A percentile compares a stretch with the other conserved stretches of the same genome.
Conservation (phyloP, 2,797 vertebrate species). For the Melopsittacus undulatus region DNA sequence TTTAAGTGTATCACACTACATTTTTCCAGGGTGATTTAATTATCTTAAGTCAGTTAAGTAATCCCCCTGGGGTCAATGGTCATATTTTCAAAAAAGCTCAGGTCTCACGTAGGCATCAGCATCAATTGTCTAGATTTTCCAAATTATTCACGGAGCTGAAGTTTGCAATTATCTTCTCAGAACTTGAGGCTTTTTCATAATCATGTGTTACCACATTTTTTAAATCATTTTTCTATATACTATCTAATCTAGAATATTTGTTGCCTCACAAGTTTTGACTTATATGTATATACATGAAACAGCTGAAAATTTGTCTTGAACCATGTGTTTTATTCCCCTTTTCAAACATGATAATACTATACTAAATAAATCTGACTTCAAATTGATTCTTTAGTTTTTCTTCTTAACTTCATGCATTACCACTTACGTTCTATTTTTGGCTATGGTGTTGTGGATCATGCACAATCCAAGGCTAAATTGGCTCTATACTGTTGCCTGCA, state of each 20-base stretch:
- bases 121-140: not conserved
- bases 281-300: not conserved
- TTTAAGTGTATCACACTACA: not conserved
- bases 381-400: not conserved
- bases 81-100: not conserved
- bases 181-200: not conserved
- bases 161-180: not conserved
- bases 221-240: not conserved
- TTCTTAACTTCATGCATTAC: not conserved
- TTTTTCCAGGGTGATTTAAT: conserved; percentile 6
- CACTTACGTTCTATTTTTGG: not conserved
- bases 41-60: not conserved
- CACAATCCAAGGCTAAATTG: not conserved
- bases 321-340: not conserved
- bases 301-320: not conserved
- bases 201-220: not conserved
- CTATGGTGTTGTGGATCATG: not conserved
- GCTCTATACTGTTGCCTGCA: not conserved
- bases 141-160: not conserved
- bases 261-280: not conserved
- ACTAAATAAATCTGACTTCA: not conserved
- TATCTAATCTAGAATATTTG: not conserved
- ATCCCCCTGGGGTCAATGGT: not conserved
- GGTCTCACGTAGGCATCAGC: not conserved
- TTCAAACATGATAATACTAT: not conserved